phyloP scores from a whole-genome alignment of 2,888 invertebrate species.

The Frankliniella intonsa region DNA sequence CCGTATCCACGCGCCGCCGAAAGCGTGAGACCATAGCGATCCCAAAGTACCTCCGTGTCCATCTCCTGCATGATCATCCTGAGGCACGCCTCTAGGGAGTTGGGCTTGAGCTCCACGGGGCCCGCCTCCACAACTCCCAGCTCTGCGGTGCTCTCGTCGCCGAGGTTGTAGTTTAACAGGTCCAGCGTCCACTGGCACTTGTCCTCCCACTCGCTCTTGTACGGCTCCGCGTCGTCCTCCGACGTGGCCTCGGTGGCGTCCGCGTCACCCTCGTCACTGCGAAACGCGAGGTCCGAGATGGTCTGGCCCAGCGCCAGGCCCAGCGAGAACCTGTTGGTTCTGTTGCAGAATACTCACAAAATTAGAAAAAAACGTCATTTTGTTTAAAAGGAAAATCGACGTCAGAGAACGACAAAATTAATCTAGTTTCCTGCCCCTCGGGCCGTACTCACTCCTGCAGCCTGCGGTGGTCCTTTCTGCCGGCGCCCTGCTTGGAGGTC shows the following conservation, averaged over 20 bases:
- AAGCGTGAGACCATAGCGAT: background rate
- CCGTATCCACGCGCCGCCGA: background rate
- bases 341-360: no score
- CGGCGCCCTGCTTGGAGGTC: background rate
- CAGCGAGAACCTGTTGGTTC: background rate
- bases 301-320: background rate
- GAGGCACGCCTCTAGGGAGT: background rate
- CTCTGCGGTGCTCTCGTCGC: background rate
- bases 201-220: background rate
- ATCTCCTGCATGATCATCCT: background rate
- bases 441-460: conserved; percentile 1
- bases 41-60: background rate
- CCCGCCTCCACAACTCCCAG: background rate
- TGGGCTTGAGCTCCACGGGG: background rate
- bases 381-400: no score
- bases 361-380: no score
- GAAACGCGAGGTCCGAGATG: background rate
- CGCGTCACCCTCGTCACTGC: background rate
- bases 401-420: no score
- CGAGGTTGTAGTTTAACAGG: background rate
- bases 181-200: background rate
- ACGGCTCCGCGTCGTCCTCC: background rate
- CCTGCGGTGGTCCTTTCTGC: conserved; percentile 10
- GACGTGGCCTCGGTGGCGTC: background rate
- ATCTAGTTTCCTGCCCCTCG: no score